Evolutionary conservation across 2,113 vertebrate genomes (phyloP), one percentile per base, ranked within the genome.

Genomic region (Amphilophus citrinellus): DNA sequence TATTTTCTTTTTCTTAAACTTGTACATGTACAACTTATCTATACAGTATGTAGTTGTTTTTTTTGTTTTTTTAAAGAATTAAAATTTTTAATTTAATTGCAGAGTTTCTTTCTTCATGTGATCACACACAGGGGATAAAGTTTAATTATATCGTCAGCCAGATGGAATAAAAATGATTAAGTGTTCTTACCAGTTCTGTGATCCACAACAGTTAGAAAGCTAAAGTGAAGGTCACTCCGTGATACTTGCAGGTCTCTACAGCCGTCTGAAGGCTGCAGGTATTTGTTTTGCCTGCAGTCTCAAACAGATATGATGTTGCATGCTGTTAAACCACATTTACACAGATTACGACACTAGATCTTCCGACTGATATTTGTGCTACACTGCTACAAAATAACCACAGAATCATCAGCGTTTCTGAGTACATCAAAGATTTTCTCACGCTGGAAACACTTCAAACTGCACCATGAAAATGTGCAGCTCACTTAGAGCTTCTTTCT

Each of bases 161-260:
- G 32, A 32, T 32, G 6, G 32, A 32, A 32, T 32, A 32, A 32
- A 39, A 63, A 63, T 7, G 0, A 63, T n/a, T 22, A 17, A 22
- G 39, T 22, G 42, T 65, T 65, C 37, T 42, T 42, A 65, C 20
- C 37, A 42, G 62, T 66, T 66, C 37, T 42, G n/a, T 9, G 22
- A 42, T 65, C 13, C 62, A 42, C 37, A 65, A 1, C 0, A 42
- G 62, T 22, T 5, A 44, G 11, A 66, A 1, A 65, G 35, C 0
- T 42, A 42, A 66, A 0, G 0, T 66, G 37, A 66, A 44, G 63
- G 0, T 14, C 22, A 42, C 35, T 42, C 0, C 13, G 44, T 24
- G 0, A 15, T 15, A 66, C 20, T 24, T 24, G 11, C 62, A 22
- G 20, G 0, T 65, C 2, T 42, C 17, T 22, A 37, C 0, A 65